A percentile compares a stretch with the other conserved stretches of the same genome.
Evolutionary conservation across 2,113 vertebrate genomes (phyloP).

Genomic region (Gymnogyps californianus): DNA sequence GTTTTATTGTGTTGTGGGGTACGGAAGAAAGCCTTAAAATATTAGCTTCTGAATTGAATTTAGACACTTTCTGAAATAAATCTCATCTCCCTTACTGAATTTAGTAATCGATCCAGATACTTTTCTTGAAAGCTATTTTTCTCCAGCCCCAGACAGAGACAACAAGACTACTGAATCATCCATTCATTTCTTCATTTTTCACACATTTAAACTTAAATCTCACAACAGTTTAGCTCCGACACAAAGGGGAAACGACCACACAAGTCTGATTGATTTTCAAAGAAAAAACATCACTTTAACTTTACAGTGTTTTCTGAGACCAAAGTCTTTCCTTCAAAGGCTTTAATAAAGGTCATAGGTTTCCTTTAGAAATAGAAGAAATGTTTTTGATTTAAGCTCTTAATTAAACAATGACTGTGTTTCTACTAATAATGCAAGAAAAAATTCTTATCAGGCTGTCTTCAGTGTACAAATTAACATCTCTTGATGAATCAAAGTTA

Average conservation of each 20-base stretch:
- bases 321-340: neutral
- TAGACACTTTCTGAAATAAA: constrained; percentile 22
- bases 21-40: constrained; percentile 24
- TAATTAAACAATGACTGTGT: neutral
- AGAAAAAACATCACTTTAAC: neutral
- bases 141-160: neutral
- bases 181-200: constrained; percentile 39
- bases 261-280: neutral
- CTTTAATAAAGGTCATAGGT: neutral
- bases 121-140: constrained; percentile 30
- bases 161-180: constrained; percentile 17
- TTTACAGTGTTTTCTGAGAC: neutral
- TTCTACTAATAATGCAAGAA: neutral
- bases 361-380: neutral
- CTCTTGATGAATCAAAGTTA: neutral
- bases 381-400: neutral
- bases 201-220: constrained; percentile 37
- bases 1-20: neutral
- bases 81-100: constrained; percentile 18
- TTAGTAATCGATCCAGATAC: constrained; percentile 37
- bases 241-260: neutral
- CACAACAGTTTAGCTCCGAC: neutral
- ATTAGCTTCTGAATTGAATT: constrained; percentile 46
- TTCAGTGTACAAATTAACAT: neutral
- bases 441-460: neutral